Evolutionary conservation across 2,797 vertebrate species (phyloP).

Genomic region (Chiloscyllium punctatum): DNA sequence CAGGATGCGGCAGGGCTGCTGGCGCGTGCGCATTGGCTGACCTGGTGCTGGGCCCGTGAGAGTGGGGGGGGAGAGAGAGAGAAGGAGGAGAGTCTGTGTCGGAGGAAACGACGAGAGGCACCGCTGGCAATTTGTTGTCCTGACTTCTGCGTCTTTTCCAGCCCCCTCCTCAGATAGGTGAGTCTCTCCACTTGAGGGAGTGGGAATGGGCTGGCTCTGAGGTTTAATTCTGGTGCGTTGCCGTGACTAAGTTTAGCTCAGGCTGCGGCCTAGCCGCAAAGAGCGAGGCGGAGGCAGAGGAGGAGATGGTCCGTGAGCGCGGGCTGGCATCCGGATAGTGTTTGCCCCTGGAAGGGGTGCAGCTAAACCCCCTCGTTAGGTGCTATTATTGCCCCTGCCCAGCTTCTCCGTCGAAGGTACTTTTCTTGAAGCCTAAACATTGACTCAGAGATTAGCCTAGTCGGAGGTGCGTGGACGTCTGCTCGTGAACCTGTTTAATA

Average conservation of each 20-base stretch:
- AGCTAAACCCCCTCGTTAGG: not conserved
- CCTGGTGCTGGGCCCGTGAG: not conserved
- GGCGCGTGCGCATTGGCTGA: not conserved
- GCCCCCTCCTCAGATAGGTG: too few species aligned
- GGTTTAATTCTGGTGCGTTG: not conserved
- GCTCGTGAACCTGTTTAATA: not conserved
- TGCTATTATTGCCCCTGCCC: not conserved
- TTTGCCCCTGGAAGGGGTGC: not conserved
- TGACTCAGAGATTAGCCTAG: not conserved
- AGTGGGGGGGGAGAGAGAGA: too few species aligned
- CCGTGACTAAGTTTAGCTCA: not conserved
- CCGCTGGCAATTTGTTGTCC: not conserved
- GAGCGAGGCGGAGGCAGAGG: not conserved
- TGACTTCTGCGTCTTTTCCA: not conserved
- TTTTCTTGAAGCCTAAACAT: not conserved
- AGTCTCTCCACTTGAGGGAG: not conserved
- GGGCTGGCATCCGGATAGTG: not conserved
- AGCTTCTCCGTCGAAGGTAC: not conserved
- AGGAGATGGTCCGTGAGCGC: not conserved
- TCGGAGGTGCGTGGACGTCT: not conserved
- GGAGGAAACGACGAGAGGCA: not conserved
- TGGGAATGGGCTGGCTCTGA: not conserved
- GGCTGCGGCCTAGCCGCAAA: slow-evolving; percentile 3
- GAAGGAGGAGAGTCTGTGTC: not conserved
- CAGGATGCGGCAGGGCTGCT: not conserved